These are phyloP conservation scores for Chalcosyrphus nemorum DNA, from an alignment of 2,888 invertebrate species.

Conservation along the genomic window DNA sequence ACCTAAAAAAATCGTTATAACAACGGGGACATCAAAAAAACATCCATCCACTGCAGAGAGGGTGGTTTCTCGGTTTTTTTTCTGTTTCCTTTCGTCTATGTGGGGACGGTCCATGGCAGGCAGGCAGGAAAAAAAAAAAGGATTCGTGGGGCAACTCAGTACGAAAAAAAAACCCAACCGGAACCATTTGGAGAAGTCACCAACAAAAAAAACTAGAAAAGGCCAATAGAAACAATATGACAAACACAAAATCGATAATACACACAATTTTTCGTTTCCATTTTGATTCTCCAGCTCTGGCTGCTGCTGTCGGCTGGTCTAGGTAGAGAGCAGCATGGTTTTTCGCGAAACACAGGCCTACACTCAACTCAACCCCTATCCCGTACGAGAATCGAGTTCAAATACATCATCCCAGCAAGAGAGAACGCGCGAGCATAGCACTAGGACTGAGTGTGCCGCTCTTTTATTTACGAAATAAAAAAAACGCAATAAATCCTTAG, in stretches of 20 bases:
- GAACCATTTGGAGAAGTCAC: constrained; percentile 65
- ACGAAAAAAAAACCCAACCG: constrained; percentile 39
- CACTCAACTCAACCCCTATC: constrained; percentile 3
- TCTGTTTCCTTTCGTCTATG: constrained; percentile 47
- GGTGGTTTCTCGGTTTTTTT: constrained; percentile 57
- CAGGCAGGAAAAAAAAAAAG: constrained; percentile 21
- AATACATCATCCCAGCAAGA: constrained; percentile 49
- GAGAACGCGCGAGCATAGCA: constrained; percentile 39
- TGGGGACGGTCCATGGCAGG: constrained; percentile 43
- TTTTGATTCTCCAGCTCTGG: constrained; percentile 56
- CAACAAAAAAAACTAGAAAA: constrained; percentile 52
- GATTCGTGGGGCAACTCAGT: constrained; percentile 63
- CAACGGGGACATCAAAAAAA: constrained; percentile 69
- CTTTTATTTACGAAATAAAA: constrained; percentile 68
- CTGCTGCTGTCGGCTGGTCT: constrained; percentile 6
- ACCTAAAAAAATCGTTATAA: constrained; percentile 65
- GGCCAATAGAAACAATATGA: constrained; percentile 72
- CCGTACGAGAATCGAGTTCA: constrained; percentile 36
- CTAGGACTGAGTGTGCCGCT: constrained; percentile 4
- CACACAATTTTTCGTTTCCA: constrained; percentile 69
- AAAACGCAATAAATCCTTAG: constrained; percentile 66
- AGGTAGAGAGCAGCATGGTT: constrained; percentile 47
- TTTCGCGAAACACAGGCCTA: constrained; percentile 70
- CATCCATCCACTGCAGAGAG: constrained; percentile 69
- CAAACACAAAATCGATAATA: constrained; percentile 73